phyloP scores from a whole-genome alignment of 2,888 invertebrate species.

The Eucriotettix oculatus region DNA sequence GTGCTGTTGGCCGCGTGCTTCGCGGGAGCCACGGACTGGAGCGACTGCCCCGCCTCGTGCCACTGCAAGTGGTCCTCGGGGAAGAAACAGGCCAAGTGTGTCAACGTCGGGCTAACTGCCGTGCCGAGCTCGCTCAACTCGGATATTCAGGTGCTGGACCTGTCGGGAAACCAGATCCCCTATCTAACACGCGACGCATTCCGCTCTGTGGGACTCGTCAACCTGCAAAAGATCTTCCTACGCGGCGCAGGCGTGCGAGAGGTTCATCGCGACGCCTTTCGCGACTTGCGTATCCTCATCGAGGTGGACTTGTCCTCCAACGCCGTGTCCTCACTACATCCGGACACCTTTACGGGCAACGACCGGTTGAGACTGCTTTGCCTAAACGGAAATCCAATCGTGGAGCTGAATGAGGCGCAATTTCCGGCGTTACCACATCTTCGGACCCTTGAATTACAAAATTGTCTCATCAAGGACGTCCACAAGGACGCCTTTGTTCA shows the following conservation, averaged over 20 bases:
- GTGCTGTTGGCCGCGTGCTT: conserved; percentile 19
- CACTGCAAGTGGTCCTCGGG: conserved; percentile 86
- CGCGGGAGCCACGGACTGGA: conserved; percentile 53
- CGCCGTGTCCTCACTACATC: conserved; percentile 53
- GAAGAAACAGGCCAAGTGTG: conserved; percentile 77
- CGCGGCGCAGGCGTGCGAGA: conserved; percentile 57
- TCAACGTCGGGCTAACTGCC: conserved; percentile 59
- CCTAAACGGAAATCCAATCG: conserved; percentile 68
- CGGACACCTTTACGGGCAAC: conserved; percentile 69
- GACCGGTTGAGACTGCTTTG: conserved; percentile 61
- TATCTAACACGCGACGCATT: conserved; percentile 63
- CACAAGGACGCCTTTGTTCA: conserved; percentile 62
- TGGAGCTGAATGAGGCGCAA: conserved; percentile 52
- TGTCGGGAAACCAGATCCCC: conserved; percentile 64
- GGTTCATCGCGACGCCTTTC: conserved; percentile 70
- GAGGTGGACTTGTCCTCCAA: conserved; percentile 80
- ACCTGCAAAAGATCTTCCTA: conserved; percentile 69
- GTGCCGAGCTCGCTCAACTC: conserved; percentile 54
- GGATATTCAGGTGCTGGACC: conserved; percentile 72
- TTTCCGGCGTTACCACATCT: conserved; percentile 70
- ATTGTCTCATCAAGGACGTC: conserved; percentile 58
- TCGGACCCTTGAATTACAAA: conserved; percentile 60
- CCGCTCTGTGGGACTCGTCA: conserved; percentile 58
- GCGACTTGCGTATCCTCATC: conserved; percentile 66
- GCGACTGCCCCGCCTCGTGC: conserved; percentile 72